Base-by-base conservation (phyloP, 2,113 vertebrate species). In the Naja naja region DNA sequence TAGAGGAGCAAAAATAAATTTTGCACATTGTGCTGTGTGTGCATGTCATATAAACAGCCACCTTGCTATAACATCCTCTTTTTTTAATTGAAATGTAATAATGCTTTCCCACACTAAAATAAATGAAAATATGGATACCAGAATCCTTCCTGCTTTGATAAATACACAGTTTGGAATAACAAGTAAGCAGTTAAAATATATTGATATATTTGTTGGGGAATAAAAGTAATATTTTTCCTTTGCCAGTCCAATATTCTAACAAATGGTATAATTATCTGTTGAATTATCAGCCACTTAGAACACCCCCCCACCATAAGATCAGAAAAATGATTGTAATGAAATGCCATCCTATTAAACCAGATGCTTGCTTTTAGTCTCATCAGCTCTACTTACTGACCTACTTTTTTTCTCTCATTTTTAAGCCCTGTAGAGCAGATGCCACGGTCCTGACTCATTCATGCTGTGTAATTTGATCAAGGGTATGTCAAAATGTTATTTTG, bases 401-500 rank as follows among this genome's bases (percentile, higher is more conserved):
- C 30, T 54, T 34, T 22, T 64, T 14, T 45, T 4, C 93, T 12
- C 93, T 12, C 2, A 45, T 0, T 86, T 49, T 92, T 89, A n/a
- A 53, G 45, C 69, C 81, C 22, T 6, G 25, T 22, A 34, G n/a
- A 8, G 34, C 47, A 93, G 91, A 64, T 69, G 47, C 0, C 74
- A 25, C 45, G 64, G 87, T 10, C 60, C 52, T 90, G 54, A n/a
- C 85, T 92, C 91, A 47, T 64, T 92, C 89, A 43, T 64, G 88
- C 58, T 4, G n/a, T 92, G 23, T 10, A 39, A 74, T 93, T 90
- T 45, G 16, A 74, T 92, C 74, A 1, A 89, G 88, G 9, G 27
- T 91, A 52, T 92, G 95, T 94, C 47, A 49, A 88, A 23, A 7
- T 74, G 43, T 30, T 94, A 47, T 92, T 93, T 92, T 11, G 14